Evolutionary conservation across 1,140 invertebrate species (phyloP), one percentile per base, ranked within the genome.

Genomic region (Drosophila fuyamai): DNA sequence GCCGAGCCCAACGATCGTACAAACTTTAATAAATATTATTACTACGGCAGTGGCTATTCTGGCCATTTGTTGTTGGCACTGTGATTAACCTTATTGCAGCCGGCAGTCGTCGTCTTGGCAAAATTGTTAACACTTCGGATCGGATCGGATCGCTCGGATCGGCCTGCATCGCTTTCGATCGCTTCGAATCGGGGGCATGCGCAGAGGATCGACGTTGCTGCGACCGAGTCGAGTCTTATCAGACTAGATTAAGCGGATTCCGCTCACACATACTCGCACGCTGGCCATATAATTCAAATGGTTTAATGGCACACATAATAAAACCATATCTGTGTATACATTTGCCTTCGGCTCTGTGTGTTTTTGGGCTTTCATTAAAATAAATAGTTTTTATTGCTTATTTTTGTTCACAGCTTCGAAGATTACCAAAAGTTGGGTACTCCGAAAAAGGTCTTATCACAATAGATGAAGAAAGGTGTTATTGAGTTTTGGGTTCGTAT

Each of bases 11-110:
- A 16, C 47, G 43, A 56, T 72, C 68, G 77, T 44, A 82, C 58
- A 65, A 85, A 86, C 70, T 88, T 86, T 88, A 89, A 83, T 88
- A 84, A 89, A 88, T 81, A 88, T 68, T 80, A 89, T 89, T 89
- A 77, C 50, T 53, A 40, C 50, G 38, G 14, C 47, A 12, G 35
- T 58, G 68, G 61, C 62, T 76, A 71, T 48, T 43, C 56, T 61
- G 27, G 57, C 48, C 35, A 5, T 65, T 54, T 61, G 36, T 63
- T 73, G 57, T n/a, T 58, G 46, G 35, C 47, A 18, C 36, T 14
- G 56, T 61, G 43, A 56, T 66, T 63, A 59, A 55, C 51, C 32
- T 43, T 66, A 76, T 68, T 83, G 73, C 54, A 50, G 76, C 74
- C 27, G 23, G 23, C 23, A 40, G 61, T 32, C 72, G 53, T 77